phyloP scores from a whole-genome alignment of 2,888 invertebrate genomes.

The Callyntrura sp. region DNA sequence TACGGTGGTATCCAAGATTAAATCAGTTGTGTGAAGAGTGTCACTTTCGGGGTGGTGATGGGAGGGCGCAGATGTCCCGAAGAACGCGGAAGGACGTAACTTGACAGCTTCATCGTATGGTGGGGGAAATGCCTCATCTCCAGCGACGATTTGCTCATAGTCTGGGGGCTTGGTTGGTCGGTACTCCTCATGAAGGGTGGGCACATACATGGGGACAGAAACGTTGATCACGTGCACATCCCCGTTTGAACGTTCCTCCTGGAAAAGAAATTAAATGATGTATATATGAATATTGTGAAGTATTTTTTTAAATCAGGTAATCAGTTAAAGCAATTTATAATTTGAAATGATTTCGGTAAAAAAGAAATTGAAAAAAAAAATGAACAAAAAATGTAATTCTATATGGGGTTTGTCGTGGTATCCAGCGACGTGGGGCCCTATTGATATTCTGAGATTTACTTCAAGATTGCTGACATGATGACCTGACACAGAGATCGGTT shows the following conservation, averaged over 20 bases:
- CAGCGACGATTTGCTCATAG: slow-evolving; percentile 90
- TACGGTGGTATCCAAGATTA: neutral
- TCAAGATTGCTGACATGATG: slow-evolving; percentile 79
- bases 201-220: slow-evolving; percentile 83
- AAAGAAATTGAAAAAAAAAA: neutral
- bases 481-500: slow-evolving; percentile 82
- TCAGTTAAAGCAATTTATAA: neutral
- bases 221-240: slow-evolving; percentile 84
- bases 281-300: neutral
- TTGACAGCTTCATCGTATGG: slow-evolving; percentile 91
- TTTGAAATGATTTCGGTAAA: neutral
- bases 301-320: too few relatives aligned
- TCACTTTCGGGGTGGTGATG: neutral
- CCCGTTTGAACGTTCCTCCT: slow-evolving; percentile 80
- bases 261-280: neutral
- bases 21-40: neutral
- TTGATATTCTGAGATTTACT: slow-evolving; percentile 47
- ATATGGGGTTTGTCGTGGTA: neutral
- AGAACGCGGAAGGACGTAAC: slow-evolving; percentile 87
- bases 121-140: slow-evolving; percentile 86
- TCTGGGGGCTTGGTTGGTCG: slow-evolving; percentile 88
- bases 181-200: slow-evolving; percentile 80
- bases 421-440: slow-evolving; percentile 15
- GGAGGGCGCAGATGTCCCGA: slow-evolving; percentile 22
- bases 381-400: neutral